Conservation (phyloP, 2,888 invertebrate genomes). For the Hartigia nigra region DNA sequence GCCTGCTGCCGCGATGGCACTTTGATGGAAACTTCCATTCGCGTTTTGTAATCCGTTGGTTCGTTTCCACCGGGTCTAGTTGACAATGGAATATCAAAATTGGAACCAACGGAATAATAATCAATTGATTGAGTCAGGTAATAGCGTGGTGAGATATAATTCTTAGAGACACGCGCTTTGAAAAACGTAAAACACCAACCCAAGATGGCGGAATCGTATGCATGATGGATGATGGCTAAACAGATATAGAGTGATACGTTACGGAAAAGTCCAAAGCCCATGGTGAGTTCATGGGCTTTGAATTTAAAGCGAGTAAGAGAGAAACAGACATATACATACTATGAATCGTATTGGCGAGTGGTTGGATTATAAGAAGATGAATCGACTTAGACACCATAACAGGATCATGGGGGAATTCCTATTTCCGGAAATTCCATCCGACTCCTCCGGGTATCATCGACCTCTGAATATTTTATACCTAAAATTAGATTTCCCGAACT, state of each 20-base stretch:
- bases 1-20: not conserved
- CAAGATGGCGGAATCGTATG: not conserved
- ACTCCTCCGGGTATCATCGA: not conserved
- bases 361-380: not conserved
- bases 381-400: not conserved
- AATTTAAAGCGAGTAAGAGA: not conserved
- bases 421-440: not conserved
- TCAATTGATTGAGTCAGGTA: not conserved
- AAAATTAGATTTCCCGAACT: not conserved
- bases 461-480: not conserved
- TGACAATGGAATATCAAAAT: not conserved
- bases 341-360: not conserved
- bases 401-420: not conserved
- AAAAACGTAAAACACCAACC: not conserved
- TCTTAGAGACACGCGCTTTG: not conserved
- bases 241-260: not conserved
- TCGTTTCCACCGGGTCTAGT: not conserved
- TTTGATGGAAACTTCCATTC: slow-evolving; percentile 3
- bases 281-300: not conserved
- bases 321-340: not conserved
- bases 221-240: not conserved
- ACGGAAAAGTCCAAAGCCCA: not conserved
- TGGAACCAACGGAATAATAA: not conserved
- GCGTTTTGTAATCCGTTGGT: not conserved
- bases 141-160: not conserved